phyloP scores from a whole-genome alignment of 2,113 vertebrate genomes.

The Sterrhoptilus dennistouni region DNA sequence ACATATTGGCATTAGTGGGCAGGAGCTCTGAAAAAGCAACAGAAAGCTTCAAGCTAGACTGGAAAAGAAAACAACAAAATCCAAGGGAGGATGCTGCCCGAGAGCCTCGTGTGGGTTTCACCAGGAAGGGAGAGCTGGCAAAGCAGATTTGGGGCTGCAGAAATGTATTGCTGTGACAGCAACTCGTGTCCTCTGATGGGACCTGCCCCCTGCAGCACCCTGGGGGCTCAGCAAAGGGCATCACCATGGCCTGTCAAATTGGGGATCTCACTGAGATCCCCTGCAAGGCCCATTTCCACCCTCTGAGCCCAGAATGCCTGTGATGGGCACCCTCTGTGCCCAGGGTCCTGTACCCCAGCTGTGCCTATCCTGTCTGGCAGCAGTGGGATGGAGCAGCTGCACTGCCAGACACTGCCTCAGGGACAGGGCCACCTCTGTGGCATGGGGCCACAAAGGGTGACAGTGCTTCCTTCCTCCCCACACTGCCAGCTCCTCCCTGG shows the following conservation, averaged over 20 bases:
- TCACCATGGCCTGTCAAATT: neutral
- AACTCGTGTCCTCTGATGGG: neutral
- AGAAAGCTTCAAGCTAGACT: neutral
- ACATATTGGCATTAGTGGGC: neutral
- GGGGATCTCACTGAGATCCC: neutral
- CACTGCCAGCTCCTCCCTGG: neutral
- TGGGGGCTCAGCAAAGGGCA: neutral
- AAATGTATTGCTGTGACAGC: fast-evolving
- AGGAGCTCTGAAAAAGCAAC: neutral
- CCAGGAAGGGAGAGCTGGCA: neutral
- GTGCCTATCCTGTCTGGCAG: neutral
- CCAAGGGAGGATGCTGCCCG: neutral
- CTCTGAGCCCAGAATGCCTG: neutral
- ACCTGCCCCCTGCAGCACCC: neutral
- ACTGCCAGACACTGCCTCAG: neutral
- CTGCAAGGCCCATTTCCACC: fast-evolving
- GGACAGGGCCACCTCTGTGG: neutral
- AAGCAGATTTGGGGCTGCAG: neutral
- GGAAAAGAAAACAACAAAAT: neutral
- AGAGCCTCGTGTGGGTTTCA: neutral
- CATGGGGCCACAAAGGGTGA: neutral
- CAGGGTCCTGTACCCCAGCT: fast-evolving
- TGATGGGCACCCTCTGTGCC: fast-evolving
- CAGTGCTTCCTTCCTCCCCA: neutral
- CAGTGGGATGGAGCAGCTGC: neutral